Evolutionary conservation across 2,113 vertebrate genomes (phyloP).

Genomic region (Trinectes maculatus): DNA sequence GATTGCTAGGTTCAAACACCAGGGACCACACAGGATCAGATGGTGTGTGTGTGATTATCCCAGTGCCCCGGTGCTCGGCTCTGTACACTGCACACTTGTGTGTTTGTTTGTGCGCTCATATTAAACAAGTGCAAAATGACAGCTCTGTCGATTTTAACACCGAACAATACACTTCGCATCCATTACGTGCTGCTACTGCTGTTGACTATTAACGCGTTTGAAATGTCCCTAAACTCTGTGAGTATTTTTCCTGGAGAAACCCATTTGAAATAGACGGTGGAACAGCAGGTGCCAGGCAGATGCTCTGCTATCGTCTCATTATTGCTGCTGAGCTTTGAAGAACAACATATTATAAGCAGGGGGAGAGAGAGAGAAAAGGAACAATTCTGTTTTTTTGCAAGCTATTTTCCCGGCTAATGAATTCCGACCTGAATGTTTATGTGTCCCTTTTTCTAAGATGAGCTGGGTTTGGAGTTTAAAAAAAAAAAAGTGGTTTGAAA

Average conservation of each 20-base stretch:
- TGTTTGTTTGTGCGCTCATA: background rate
- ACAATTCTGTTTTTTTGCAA: constrained; percentile 42
- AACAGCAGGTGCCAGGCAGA: constrained; percentile 49
- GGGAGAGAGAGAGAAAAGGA: constrained; percentile 13
- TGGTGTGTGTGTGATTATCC: constrained; percentile 4
- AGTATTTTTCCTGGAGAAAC: background rate
- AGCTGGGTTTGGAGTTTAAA: constrained; percentile 17
- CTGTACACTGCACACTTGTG: background rate
- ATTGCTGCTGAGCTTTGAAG: constrained; percentile 66
- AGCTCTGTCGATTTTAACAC: constrained; percentile 10
- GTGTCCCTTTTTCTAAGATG: constrained; percentile 24
- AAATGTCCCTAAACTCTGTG: background rate
- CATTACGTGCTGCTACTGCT: background rate
- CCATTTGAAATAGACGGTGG: constrained; percentile 5
- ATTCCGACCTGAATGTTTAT: constrained; percentile 67
- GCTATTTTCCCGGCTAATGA: constrained; percentile 60
- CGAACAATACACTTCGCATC: background rate
- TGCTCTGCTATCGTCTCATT: constrained; percentile 65
- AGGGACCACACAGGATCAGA: constrained; percentile 49
- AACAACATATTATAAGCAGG: constrained; percentile 14
- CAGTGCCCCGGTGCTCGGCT: background rate
- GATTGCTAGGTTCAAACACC: constrained; percentile 45
- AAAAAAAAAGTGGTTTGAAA: background rate
- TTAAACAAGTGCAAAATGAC: constrained; percentile 16
- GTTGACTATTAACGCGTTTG: background rate